phyloP scores from a whole-genome alignment of 2,113 vertebrate species.

The Saguinus midas region DNA sequence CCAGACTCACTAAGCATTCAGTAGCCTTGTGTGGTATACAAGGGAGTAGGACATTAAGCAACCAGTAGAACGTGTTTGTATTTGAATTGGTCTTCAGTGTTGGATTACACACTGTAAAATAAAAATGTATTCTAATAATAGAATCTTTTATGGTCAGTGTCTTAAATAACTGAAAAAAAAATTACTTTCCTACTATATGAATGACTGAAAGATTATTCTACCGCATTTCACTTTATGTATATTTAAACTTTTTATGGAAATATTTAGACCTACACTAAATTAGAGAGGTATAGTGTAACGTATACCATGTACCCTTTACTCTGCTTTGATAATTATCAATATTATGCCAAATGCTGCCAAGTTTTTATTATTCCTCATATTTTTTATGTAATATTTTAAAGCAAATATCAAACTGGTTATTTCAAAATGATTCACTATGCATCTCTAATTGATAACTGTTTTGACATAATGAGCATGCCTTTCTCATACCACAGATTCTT shows the following conservation, averaged over 20 bases:
- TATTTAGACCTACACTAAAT: neutral
- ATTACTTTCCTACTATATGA: neutral
- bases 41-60: neutral
- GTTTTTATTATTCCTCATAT: neutral
- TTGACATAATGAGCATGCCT: neutral
- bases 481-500: neutral
- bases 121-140: neutral
- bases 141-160: neutral
- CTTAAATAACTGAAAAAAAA: neutral
- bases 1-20: neutral
- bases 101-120: neutral
- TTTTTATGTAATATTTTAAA: slow-evolving; percentile 21
- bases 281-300: neutral
- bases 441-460: neutral
- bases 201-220: neutral
- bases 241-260: neutral
- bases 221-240: neutral
- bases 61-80: neutral
- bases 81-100: neutral
- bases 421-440: neutral
- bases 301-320: neutral
- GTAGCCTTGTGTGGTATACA: neutral
- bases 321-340: neutral
- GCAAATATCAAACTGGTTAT: neutral
- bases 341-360: neutral